Percentiles rank a stretch among this genome's conserved stretches.
phyloP scores from a whole-genome alignment of 2,797 vertebrate species.

The Gambusia yucatana region DNA sequence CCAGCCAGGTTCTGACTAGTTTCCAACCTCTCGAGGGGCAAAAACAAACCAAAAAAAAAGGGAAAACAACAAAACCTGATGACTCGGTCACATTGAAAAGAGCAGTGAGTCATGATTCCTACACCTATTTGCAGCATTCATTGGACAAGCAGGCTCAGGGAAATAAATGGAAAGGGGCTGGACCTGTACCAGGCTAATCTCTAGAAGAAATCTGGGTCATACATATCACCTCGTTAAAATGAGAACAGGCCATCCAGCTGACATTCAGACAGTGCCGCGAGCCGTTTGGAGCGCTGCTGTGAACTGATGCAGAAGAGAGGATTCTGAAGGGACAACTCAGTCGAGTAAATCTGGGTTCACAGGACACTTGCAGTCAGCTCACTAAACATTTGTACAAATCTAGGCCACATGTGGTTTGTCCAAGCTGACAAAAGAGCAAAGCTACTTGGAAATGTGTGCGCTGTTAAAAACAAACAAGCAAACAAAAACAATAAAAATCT shows the following conservation, averaged over 20 bases:
- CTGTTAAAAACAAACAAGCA: neutral
- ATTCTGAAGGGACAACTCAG: constrained; percentile 59
- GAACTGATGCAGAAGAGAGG: constrained; percentile 75
- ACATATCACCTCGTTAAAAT: constrained; percentile 71
- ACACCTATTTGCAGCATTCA: constrained; percentile 18
- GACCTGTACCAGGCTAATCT: constrained; percentile 49
- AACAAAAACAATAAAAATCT: neutral
- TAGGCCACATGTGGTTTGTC: constrained; percentile 20
- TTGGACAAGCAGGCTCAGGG: constrained; percentile 9
- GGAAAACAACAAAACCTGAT: neutral
- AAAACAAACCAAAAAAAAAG: neutral
- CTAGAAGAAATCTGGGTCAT: constrained; percentile 65
- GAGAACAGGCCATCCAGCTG: constrained; percentile 69
- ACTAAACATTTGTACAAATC: constrained; percentile 46
- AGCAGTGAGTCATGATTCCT: constrained; percentile 17
- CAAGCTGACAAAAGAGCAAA: constrained; percentile 23
- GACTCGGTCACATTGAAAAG: constrained; percentile 10
- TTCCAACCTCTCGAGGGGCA: neutral
- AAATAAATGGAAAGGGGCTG: constrained; percentile 26
- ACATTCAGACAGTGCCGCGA: constrained; percentile 72
- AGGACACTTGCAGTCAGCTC: constrained; percentile 56
- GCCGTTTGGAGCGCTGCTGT: constrained; percentile 66
- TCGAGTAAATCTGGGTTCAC: constrained; percentile 53
- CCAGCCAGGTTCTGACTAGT: neutral
- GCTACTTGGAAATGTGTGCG: neutral